These are phyloP conservation scores for Achlya flavicornis DNA, from an alignment of 2,888 invertebrate genomes.

Conservation along the genomic window DNA sequence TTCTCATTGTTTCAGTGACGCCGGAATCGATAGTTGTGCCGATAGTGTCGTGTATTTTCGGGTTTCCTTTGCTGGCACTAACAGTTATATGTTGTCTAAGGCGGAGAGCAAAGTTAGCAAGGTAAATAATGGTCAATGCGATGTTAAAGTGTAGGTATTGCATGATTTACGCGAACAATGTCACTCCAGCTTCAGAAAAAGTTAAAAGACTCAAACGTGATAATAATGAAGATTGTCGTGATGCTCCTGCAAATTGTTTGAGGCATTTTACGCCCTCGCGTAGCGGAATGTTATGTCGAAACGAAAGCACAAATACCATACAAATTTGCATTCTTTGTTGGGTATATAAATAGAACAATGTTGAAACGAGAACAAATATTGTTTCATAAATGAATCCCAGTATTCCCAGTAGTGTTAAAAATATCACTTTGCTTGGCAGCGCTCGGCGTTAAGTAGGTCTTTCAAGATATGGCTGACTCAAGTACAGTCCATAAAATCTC, in stretches of 20 bases:
- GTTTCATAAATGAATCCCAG: background rate
- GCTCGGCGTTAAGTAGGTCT: conserved; percentile 21
- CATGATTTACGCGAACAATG: background rate
- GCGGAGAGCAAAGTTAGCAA: conserved; percentile 91
- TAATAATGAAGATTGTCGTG: conserved; percentile 34
- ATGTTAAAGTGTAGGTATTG: background rate
- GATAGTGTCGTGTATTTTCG: conserved; percentile 94
- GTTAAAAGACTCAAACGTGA: background rate
- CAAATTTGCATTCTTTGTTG: conserved; percentile 11
- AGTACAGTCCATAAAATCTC: conserved; percentile 22
- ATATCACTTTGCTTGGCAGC: conserved; percentile 21
- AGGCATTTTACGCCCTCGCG: conserved; percentile 31
- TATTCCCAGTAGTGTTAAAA: conserved; percentile 14
- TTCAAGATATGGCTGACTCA: conserved; percentile 16
- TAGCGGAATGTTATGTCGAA: too few species aligned
- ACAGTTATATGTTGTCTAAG: conserved; percentile 94
- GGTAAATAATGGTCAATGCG: conserved; percentile 50
- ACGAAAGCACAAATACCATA: conserved; percentile 21
- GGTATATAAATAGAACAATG: background rate
- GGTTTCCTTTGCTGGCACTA: conserved; percentile 93
- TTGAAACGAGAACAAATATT: conserved; percentile 13
- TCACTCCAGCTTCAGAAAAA: background rate
- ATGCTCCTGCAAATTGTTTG: conserved; percentile 29
- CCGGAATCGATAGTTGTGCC: conserved; percentile 95
- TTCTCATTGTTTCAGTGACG: conserved; percentile 86